A percentile compares a stretch with the other conserved stretches of the same genome.
These are phyloP conservation scores for Dicerorhinus sumatrensis DNA, from an alignment of 2,113 vertebrate genomes.

Conservation along the genomic window DNA sequence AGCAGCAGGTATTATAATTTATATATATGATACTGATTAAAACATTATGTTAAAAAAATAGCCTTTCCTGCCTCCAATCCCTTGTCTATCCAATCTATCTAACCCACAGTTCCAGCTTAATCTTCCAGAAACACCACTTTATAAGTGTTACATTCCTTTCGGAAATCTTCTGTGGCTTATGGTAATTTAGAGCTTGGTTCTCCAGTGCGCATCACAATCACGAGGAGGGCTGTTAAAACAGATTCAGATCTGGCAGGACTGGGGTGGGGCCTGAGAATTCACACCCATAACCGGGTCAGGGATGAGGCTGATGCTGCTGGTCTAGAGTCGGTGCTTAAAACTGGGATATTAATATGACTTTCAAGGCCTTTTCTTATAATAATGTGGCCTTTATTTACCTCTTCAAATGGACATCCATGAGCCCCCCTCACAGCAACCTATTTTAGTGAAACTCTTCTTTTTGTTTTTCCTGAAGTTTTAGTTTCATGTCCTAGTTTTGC, in stretches of 20 bases:
- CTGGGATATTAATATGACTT: background rate
- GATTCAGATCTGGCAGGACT: background rate
- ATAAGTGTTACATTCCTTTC: background rate
- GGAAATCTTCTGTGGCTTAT: background rate
- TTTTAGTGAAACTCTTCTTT: background rate
- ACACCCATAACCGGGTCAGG: background rate
- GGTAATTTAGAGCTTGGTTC: background rate
- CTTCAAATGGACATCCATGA: background rate
- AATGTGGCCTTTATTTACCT: background rate
- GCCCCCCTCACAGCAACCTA: background rate
- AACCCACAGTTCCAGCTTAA: slow-evolving; percentile 7
- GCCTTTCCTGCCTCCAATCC: background rate
- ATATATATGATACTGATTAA: slow-evolving; percentile 52
- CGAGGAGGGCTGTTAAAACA: background rate
- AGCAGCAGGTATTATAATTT: slow-evolving; percentile 56
- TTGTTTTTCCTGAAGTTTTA: background rate
- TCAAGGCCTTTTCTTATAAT: background rate
- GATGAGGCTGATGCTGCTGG: background rate
- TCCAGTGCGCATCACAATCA: background rate
- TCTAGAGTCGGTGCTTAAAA: background rate
- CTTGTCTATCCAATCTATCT: slow-evolving; percentile 26
- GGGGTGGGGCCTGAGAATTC: background rate
- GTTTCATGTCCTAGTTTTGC: background rate
- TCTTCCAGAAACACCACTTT: slow-evolving; percentile 21
- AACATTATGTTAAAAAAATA: slow-evolving; percentile 56